These are phyloP conservation scores for Lasiurus cinereus DNA, from an alignment of 2,113 vertebrate species.

Conservation along the genomic window DNA sequence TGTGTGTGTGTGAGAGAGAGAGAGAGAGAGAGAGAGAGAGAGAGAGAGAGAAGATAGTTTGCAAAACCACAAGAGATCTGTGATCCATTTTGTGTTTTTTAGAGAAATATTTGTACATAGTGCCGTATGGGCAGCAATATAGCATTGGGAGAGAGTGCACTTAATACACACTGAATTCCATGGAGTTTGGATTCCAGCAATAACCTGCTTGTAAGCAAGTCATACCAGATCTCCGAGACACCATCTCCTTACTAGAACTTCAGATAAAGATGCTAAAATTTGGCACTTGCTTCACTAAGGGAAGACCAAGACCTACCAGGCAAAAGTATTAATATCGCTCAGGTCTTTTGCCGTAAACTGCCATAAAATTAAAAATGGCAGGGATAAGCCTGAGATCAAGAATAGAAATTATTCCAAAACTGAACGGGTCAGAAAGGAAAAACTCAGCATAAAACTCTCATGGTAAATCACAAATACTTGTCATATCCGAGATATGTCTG, in stretches of 20 bases:
- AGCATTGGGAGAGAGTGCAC: neutral
- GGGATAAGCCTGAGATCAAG: neutral
- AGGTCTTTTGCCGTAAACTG: constrained; percentile 22
- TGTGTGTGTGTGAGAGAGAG: no score
- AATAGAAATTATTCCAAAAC: constrained; percentile 66
- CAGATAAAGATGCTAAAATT: constrained; percentile 25
- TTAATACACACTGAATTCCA: constrained; percentile 32
- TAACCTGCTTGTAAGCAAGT: neutral
- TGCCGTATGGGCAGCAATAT: neutral
- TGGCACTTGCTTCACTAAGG: constrained; percentile 40
- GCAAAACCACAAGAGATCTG: neutral
- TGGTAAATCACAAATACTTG: constrained; percentile 50
- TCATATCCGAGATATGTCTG: neutral
- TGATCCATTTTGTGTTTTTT: constrained; percentile 7
- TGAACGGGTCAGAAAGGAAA: constrained; percentile 39
- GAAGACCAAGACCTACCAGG: constrained; percentile 43
- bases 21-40: no score
- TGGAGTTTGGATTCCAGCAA: neutral
- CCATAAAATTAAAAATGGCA: constrained; percentile 53
- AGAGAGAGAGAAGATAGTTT: neutral
- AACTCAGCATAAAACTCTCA: constrained; percentile 32
- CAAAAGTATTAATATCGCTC: constrained; percentile 23
- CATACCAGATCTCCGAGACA: neutral
- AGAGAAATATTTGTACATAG: constrained; percentile 10
- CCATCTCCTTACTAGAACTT: constrained; percentile 28